Base-by-base conservation (phyloP, 2,113 vertebrate species). In the Limanda limanda region DNA sequence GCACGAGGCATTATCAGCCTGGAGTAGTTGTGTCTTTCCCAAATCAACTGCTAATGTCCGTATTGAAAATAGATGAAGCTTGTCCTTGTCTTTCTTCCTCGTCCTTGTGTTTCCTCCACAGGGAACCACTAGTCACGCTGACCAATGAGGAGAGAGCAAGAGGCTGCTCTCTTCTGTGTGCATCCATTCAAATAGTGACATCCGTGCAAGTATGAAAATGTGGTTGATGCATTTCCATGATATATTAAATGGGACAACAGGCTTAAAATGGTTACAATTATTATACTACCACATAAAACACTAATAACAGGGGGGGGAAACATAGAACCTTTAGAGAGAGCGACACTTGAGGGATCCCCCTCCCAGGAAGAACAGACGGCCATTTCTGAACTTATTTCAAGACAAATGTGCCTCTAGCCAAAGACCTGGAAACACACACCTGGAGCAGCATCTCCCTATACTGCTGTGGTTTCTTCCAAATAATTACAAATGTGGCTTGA, bases 1-100 rank as follows among this genome's bases (percentile, higher is more conserved):
- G 35, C 35, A 37, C 35, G 1, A 37, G 8, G 35, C 35, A 37
- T 37, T 37, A 9, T 10, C 35, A 37, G 35, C 35, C 8, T 37
- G 35, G 35, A 37, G 35, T 37, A 37, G 2, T 8, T 37, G 35
- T 51, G 24, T 54, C 20, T 40, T 27, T 56, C 42, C 52, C 58
- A 47, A 47, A 61, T 55, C 57, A 65, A 60, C 42, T 54, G 61
- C 42, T 54, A 57, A 57, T 68, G 57, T 59, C 58, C 21, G 62
- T 56, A 68, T 37, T 68, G 75, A 79, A 82, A 86, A 76, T 45
- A 75, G 51, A 82, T 79, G 71, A 67, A 42, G 68, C 47, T 42
- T 9, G 62, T 62, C 75, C 71, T 78, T 64, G 79, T 78, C 75
- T 82, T 75, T 75, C 55, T 78, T 64, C 52, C 45, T 68, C 3